These are phyloP conservation scores for Cheirogaleus major DNA, from an alignment of 2,797 vertebrate genomes.

Conservation along the genomic window DNA sequence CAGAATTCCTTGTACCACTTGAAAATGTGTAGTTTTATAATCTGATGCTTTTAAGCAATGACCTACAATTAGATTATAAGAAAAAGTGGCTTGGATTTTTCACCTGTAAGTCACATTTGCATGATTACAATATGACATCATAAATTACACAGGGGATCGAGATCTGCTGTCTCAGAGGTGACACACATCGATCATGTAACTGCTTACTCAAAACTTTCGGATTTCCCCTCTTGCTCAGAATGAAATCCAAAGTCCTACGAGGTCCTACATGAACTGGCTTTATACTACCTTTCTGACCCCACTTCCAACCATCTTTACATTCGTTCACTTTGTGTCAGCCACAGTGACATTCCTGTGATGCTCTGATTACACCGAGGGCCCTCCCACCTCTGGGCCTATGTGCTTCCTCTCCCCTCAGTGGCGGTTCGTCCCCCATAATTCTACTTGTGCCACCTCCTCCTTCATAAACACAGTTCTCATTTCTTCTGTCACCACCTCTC, in stretches of 20 bases:
- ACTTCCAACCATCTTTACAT: background rate
- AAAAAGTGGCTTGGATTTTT: constrained; percentile 39
- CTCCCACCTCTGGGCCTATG: background rate
- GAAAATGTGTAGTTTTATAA: constrained; percentile 47
- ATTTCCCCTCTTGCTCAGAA: background rate
- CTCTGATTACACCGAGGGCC: background rate
- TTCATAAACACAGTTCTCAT: background rate
- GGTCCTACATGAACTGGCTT: background rate
- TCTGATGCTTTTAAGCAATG: background rate
- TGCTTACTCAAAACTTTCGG: background rate
- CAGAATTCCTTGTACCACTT: background rate
- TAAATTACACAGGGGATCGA: background rate
- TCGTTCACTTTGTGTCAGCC: background rate
- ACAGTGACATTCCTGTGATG: background rate
- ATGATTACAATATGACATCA: constrained; percentile 22
- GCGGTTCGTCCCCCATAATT: too few species aligned
- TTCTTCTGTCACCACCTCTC: background rate
- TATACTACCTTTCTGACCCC: background rate
- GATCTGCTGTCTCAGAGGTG: constrained; percentile 20
- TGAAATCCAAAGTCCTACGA: background rate
- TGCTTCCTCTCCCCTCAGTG: too few species aligned
- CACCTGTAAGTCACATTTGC: constrained; percentile 20
- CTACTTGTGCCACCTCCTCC: background rate
- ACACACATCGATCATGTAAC: background rate
- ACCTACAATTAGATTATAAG: constrained; percentile 38